Conservation (phyloP, 2,888 invertebrate genomes). For the Agrochola litura region DNA sequence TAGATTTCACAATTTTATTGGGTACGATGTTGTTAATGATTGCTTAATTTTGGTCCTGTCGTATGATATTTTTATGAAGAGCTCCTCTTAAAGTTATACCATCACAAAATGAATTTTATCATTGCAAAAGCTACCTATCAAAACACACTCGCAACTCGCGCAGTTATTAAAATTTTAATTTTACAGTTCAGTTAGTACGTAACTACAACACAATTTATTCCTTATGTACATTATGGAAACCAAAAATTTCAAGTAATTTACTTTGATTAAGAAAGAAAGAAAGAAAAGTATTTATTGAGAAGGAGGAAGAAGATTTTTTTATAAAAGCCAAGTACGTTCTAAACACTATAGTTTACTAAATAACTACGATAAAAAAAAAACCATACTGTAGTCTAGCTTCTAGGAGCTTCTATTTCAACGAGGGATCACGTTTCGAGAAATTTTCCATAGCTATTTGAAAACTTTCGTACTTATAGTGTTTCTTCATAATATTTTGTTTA, state of each 20-base stretch:
- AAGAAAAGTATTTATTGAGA: too few relatives aligned
- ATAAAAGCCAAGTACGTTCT: background rate
- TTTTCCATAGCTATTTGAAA: slow-evolving; percentile 9
- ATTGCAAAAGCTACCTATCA: background rate
- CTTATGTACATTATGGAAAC: background rate
- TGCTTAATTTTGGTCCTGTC: background rate
- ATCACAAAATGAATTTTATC: background rate
- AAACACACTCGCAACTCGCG: background rate
- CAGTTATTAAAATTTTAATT: background rate
- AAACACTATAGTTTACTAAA: too few relatives aligned
- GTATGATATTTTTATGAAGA: background rate
- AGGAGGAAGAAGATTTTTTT: too few relatives aligned
- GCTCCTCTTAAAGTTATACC: too few relatives aligned
- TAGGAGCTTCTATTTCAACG: slow-evolving; percentile 1
- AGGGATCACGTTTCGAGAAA: background rate
- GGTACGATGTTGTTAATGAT: background rate
- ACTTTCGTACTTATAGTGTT: slow-evolving; percentile 1
- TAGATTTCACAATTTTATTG: background rate
- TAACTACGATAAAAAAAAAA: too few relatives aligned
- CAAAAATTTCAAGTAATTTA: background rate
- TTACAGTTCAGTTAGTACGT: background rate
- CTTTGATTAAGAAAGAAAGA: background rate
- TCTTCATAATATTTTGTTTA: background rate
- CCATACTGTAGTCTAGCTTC: background rate
- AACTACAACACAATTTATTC: background rate